A percentile compares a stretch with the other conserved stretches of the same genome.
Evolutionary conservation across 2,797 vertebrate genomes (phyloP).

Genomic region (Mormyrus proboscirostris): DNA sequence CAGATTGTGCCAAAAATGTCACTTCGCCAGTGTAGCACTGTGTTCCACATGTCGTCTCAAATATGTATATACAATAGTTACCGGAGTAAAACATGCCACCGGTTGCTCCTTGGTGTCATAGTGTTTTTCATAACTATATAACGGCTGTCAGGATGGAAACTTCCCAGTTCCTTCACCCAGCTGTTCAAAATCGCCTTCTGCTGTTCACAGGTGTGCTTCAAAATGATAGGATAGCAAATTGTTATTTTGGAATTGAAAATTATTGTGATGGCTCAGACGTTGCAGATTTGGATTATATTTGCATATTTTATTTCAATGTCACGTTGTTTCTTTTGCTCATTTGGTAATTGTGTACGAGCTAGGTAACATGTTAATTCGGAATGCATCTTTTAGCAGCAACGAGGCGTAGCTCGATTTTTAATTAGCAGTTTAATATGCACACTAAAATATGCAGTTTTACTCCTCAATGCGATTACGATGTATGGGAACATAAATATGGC

Average conservation of each 20-base stretch:
- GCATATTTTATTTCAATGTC: background rate
- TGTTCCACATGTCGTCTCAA: background rate
- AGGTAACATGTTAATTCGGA: background rate
- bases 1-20: background rate
- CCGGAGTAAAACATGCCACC: background rate
- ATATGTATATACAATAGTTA: background rate
- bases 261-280: background rate
- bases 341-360: background rate
- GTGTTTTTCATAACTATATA: background rate
- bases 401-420: background rate
- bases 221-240: background rate
- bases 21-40: background rate
- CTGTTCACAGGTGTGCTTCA: background rate
- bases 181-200: background rate
- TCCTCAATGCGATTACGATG: background rate
- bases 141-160: background rate
- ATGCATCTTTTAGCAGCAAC: background rate
- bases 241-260: background rate
- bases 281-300: background rate
- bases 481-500: background rate
- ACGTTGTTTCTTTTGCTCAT: background rate
- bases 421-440: background rate
- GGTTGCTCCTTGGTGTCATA: background rate
- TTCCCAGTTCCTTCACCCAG: background rate
- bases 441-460: background rate